Evolutionary conservation across 1,140 invertebrate species (phyloP), one percentile per base, ranked within the genome.

Genomic region (Plectus sambesii): DNA sequence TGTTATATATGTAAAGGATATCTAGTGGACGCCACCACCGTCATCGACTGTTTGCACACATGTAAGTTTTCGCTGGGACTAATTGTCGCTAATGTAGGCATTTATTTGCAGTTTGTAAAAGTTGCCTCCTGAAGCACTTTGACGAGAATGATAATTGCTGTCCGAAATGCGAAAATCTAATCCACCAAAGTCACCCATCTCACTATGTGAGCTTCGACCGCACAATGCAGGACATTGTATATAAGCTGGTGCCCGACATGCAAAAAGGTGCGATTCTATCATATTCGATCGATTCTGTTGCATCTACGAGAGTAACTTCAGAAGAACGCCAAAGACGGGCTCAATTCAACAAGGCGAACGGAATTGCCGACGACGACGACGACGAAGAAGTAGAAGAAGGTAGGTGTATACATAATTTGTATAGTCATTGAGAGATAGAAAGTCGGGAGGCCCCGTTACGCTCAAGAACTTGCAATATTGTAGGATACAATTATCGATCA

Each of bases 31-130:
- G 73, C 74, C 9, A 70, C 70, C 2, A 75, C 74, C 4, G 72
- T 75, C 12, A 72, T 72, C 29, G 74, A 75, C 47, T 75, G 74
- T 53, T 66, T 75, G 56, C 74, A 75, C 58, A 73, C 73, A 4
- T 75, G 70, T 72, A 66, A 61, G 69, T 61, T n/a, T n/a, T n/a
- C n/a, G n/a, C n/a, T n/a, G n/a, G n/a, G n/a, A n/a, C n/a, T n/a
- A n/a, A n/a, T n/a, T n/a, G n/a, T n/a, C n/a, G n/a, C n/a, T n/a
- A n/a, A n/a, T n/a, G n/a, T n/a, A n/a, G n/a, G n/a, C n/a, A n/a
- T 8, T 49, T 20, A 29, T 26, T 55, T 58, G 8, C 51, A 71
- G 69, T 75, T 55, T 75, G 74, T 53, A 75, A 75, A 54, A 69
- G 63, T 42, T 75, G 73, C 46, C 61, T 75, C 42, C 68, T 76